phyloP scores from a whole-genome alignment of 2,113 vertebrate genomes.

The Pterocles gutturalis region DNA sequence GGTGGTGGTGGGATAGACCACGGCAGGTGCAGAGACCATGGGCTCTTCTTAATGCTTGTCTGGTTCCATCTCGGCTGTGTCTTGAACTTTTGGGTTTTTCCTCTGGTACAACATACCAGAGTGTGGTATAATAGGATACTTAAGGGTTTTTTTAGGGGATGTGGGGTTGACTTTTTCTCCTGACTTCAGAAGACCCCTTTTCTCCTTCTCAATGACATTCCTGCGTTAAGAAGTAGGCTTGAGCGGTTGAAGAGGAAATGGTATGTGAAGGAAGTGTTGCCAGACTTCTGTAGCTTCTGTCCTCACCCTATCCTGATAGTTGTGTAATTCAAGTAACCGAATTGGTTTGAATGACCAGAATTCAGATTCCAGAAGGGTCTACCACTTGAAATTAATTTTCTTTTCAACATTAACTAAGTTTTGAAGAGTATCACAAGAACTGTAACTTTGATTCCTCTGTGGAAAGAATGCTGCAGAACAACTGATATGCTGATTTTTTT shows the following conservation, averaged over 20 bases:
- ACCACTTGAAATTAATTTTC: not conserved
- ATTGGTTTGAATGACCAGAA: not conserved
- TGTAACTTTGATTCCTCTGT: not conserved
- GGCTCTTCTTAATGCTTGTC: not conserved
- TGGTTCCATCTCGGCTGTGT: not conserved
- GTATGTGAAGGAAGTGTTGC: not conserved
- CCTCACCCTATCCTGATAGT: fast-evolving
- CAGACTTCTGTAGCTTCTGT: not conserved
- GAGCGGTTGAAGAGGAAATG: not conserved
- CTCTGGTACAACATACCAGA: not conserved
- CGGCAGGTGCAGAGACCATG: fast-evolving
- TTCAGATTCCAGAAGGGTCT: not conserved
- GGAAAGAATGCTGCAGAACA: not conserved
- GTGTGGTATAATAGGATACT: not conserved
- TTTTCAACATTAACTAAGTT: not conserved
- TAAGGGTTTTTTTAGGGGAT: not conserved
- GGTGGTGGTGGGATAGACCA: not conserved
- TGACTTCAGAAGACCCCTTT: not conserved
- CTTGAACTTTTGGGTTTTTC: not conserved
- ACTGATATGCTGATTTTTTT: not conserved
- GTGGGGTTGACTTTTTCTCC: not conserved
- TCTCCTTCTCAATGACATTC: not conserved
- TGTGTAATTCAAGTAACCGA: not conserved
- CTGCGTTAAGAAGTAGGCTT: not conserved
- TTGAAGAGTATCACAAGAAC: not conserved